phyloP scores from a whole-genome alignment of 1,140 invertebrate genomes.

The Panonychus citri region DNA sequence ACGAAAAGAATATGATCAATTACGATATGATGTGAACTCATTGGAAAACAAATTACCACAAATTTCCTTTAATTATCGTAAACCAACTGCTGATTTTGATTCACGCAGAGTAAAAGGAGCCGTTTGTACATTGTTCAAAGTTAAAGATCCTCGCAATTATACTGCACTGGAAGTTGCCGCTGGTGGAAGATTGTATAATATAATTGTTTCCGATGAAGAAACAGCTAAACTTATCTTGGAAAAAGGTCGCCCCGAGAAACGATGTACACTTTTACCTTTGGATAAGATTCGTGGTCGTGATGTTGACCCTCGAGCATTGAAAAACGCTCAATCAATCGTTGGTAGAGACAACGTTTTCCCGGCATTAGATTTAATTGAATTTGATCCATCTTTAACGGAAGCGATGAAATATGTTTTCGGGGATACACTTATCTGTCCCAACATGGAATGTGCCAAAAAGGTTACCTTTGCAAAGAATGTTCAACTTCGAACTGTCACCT shows the following conservation, averaged over 20 bases:
- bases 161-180: constrained; percentile 54
- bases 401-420: constrained; percentile 83
- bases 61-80: constrained; percentile 37
- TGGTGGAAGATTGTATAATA: constrained; percentile 65
- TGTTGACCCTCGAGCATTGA: constrained; percentile 35
- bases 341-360: constrained; percentile 49
- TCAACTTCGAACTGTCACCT: constrained; percentile 53
- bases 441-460: constrained; percentile 48
- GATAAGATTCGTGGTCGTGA: constrained; percentile 51
- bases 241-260: constrained; percentile 46
- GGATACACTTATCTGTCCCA: constrained; percentile 51
- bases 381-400: constrained; percentile 36
- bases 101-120: constrained; percentile 47
- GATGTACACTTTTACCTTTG: constrained; percentile 67
- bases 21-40: neutral
- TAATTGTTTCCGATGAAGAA: constrained; percentile 65
- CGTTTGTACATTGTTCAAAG: constrained; percentile 44
- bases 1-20: neutral
- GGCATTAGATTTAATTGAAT: constrained; percentile 59
- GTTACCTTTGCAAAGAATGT: constrained; percentile 52
- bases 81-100: constrained; percentile 55
- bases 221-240: constrained; percentile 62
- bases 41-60: neutral
- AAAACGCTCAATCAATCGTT: constrained; percentile 45
- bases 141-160: constrained; percentile 43